A percentile compares a stretch with the other conserved stretches of the same genome.
phyloP scores from a whole-genome alignment of 2,113 vertebrate species.

The Rhineura floridana region DNA sequence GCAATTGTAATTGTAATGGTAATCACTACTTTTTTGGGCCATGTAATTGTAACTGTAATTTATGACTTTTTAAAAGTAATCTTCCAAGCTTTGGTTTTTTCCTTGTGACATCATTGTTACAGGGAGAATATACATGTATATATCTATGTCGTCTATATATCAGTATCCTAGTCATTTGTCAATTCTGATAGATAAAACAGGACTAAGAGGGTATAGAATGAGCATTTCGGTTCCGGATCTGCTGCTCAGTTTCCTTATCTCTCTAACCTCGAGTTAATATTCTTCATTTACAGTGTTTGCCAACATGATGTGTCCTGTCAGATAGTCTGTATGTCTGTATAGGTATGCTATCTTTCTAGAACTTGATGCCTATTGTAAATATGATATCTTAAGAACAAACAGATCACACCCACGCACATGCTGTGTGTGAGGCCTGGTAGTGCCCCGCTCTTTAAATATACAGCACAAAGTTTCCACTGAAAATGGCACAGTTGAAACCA shows the following conservation, averaged over 20 bases:
- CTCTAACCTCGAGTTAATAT: not conserved
- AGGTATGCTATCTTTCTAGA: not conserved
- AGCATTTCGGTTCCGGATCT: not conserved
- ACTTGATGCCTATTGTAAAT: not conserved
- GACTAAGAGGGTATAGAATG: not conserved
- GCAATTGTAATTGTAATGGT: too few relatives aligned
- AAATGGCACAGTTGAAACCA: not conserved
- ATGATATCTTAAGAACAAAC: not conserved
- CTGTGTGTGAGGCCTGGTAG: not conserved
- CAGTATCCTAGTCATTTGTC: too few relatives aligned
- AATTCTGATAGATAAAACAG: too few relatives aligned
- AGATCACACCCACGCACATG: not conserved
- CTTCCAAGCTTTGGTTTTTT: too few relatives aligned
- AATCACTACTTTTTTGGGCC: too few relatives aligned
- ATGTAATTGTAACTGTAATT: too few relatives aligned
- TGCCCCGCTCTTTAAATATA: not conserved
- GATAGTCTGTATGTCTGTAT: not conserved
- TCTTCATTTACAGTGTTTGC: conserved; percentile 4
- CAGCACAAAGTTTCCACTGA: not conserved
- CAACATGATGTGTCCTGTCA: not conserved
- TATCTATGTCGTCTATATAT: too few relatives aligned
- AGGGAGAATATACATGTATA: too few relatives aligned
- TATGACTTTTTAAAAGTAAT: too few relatives aligned
- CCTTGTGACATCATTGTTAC: too few relatives aligned
- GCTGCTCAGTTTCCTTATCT: not conserved